Conservation (phyloP, 2,888 invertebrate genomes). For the Diaprepes abbreviatus region DNA sequence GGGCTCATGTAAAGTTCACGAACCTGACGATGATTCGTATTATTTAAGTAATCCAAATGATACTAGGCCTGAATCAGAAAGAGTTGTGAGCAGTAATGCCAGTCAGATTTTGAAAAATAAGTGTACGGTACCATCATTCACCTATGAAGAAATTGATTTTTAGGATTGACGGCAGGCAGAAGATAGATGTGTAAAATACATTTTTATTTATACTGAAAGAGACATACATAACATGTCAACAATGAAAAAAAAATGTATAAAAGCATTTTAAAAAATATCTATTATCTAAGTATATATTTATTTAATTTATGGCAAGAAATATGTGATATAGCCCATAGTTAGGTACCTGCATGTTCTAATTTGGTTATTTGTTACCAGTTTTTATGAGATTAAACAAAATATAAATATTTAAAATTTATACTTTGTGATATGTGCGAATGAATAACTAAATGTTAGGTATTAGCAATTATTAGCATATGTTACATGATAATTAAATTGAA, state of each 20-base stretch:
- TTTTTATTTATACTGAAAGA: too few relatives aligned
- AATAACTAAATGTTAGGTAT: too few relatives aligned
- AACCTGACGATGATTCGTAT: constrained; percentile 60
- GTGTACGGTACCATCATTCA: constrained; percentile 38
- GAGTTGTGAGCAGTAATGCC: constrained; percentile 14
- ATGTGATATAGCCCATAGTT: constrained; percentile 5
- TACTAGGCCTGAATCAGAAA: constrained; percentile 47
- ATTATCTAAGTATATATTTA: constrained; percentile 1
- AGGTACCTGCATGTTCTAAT: constrained; percentile 1
- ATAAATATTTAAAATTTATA: too few relatives aligned
- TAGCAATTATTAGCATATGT: too few relatives aligned
- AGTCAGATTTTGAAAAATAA: constrained; percentile 23
- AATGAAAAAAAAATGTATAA: too few relatives aligned
- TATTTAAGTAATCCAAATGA: constrained; percentile 34
- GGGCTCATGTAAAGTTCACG: constrained; percentile 59
- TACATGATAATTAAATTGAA: too few relatives aligned
- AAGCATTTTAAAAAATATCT: too few relatives aligned
- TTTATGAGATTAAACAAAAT: too few relatives aligned
- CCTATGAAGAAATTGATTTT: constrained; percentile 46
- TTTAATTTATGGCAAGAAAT: background rate
- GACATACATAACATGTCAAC: too few relatives aligned
- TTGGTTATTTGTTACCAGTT: background rate
- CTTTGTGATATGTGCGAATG: too few relatives aligned
- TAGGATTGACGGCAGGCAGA: constrained; percentile 11
- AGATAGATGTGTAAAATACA: background rate